Base-by-base conservation (phyloP, 2,888 invertebrate genomes). In the Napeogenes inachia region DNA sequence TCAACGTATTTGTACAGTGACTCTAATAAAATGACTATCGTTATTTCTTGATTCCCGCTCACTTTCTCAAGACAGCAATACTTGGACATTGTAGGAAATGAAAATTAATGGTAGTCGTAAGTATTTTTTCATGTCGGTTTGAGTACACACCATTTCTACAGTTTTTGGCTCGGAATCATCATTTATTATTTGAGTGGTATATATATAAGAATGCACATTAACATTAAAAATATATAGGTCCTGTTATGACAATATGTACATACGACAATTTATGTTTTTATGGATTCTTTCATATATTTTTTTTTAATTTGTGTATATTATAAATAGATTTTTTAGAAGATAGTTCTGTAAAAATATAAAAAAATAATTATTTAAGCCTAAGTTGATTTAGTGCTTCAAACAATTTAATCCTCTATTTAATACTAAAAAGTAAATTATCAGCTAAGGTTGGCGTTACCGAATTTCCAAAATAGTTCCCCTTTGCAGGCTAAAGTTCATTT, bases 51-150 rank as follows among this genome's bases (percentile, higher is more conserved):
- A 66, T 67, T 69, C 68, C 68, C 67, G 64, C 63, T 71, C 74
- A 70, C 80, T 80, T 81, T 77, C 82, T 81, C 81, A 84, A 85
- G 87, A 83, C 85, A 82, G 79, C 85, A 82, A 82, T 85, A 83
- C 79, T 74, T 76, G 81, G 82, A 79, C 85, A 85, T 85, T 82
- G 77, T 79, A 75, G 75, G 81, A 85, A 89, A 90, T 90, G 89
- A 89, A 88, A 89, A 90, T 89, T 88, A 90, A 90, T 90, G 87
- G 80, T 79, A 70, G 81, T 72, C 78, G 78, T 76, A 81, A 90
- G 89, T 90, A 90, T 90, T 88, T 90, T 90, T 89, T 88, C 89
- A 83, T 89, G 89, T 89, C 76, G 85, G 84, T 88, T 84, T 84
- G 86, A 89, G 89, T 87, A 88, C 81, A 87, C 82, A 86, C 87